Percentiles rank a stretch among this genome's conserved stretches.
Evolutionary conservation across 2,797 vertebrate genomes (phyloP).

Genomic region (Aulostomus chinensis): DNA sequence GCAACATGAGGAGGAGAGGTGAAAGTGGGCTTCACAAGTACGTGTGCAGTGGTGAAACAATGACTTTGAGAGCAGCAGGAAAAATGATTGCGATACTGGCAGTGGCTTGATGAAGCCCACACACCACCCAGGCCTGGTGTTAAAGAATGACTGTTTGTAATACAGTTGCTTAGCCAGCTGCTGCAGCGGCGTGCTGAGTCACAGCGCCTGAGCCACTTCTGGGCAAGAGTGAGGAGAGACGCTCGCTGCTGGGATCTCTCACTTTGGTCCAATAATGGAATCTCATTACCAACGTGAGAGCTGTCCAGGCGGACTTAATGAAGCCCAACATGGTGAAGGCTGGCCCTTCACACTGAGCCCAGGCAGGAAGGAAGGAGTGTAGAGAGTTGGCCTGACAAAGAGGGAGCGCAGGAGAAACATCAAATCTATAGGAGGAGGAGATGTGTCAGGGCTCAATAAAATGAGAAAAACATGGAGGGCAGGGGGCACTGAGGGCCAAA

Average conservation of each 20-base stretch:
- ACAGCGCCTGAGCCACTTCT: slow-evolving; percentile 14
- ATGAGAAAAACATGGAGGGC: slow-evolving; percentile 35
- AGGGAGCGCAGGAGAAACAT: slow-evolving; percentile 37
- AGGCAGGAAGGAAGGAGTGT: slow-evolving; percentile 10
- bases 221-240: slow-evolving; percentile 10
- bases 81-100: no score
- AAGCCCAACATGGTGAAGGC: slow-evolving; percentile 67
- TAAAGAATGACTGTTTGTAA: slow-evolving; percentile 19
- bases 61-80: background rate
- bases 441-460: slow-evolving; percentile 55
- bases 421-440: slow-evolving; percentile 66
- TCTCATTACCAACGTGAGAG: slow-evolving; percentile 75
- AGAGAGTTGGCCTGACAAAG: slow-evolving; percentile 38
- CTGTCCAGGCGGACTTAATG: slow-evolving; percentile 72
- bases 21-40: background rate
- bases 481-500: slow-evolving; percentile 33
- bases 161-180: slow-evolving; percentile 39
- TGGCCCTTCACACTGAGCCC: slow-evolving; percentile 41
- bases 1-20: background rate
- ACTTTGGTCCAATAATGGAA: slow-evolving; percentile 68
- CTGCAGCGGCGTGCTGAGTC: slow-evolving; percentile 35
- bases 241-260: slow-evolving; percentile 60
- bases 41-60: background rate
- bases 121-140: slow-evolving; percentile 36
- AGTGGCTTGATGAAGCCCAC: no score